Evolutionary conservation across 37 sponge, comb jelly and placozoan species (phyloP), one percentile per base, ranked within the genome.

Genomic region (Haliclona indistincta): DNA sequence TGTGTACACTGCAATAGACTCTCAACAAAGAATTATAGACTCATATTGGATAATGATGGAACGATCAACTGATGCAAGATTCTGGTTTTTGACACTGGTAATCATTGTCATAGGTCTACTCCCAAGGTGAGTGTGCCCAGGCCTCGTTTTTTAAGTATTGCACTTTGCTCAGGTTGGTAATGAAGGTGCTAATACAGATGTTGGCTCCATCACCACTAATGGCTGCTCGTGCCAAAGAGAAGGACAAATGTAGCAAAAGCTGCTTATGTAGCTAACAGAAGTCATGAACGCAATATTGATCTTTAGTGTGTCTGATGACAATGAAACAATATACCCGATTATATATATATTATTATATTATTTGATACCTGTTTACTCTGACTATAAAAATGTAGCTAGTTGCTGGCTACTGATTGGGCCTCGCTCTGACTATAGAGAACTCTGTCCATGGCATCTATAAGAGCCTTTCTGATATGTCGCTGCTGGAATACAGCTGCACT

Each of bases 71-170:
- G 43, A 70, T 19, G 63, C 76, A 19, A 11, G 51, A 29, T 90
- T 85, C 69, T 90, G 91, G 91, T 76, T 85, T 52, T 30, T 78
- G n/a, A 45, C 81, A 15, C 38, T 90, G 2, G 38, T 85, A 1
- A 80, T 82, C 15, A 76, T 86, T 55, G 64, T 76, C 3, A 75
- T 85, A 13, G 81, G 81, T 0, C 74, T 90, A 10, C 34, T 85
- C 2, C 91, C 91, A 66, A 85, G 91, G 91, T 90, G 8, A 44
- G 69, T 5, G n/a, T 26, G 36, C 22, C n/a, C 33, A 15, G 2
- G n/a, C n/a, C n/a, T n/a, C n/a, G n/a, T n/a, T n/a, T n/a, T n/a
- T n/a, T n/a, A n/a, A n/a, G n/a, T n/a, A n/a, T n/a, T n/a, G n/a
- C n/a, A n/a, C n/a, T n/a, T 58, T 58, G 10, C 15, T 7, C 29